Evolutionary conservation across 1,140 invertebrate genomes (phyloP), one percentile per base, ranked within the genome.

Genomic region (Scaptomyza pallida): DNA sequence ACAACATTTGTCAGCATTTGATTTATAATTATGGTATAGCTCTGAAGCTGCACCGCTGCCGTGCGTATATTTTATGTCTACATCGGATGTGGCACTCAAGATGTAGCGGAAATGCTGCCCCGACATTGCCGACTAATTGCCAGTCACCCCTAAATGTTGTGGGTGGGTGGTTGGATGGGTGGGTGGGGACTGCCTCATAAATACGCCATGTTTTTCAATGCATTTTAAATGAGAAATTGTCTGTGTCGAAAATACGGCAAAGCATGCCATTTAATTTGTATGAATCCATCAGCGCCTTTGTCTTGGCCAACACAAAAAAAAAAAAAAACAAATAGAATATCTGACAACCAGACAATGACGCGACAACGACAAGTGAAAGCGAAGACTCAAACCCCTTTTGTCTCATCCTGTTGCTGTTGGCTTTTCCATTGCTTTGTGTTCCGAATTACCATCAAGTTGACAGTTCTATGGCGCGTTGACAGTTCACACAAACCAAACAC

Each of bases 391-490:
- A 17, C 17, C 26, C 26, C 6, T 9, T 26, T 45, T 0, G 5
- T 23, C 62, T 59, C 52, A 56, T 72, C 48, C 61, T 44, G 26
- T 61, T 86, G 60, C 26, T 73, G 60, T 19, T 73, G 56, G 67
- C 69, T 89, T 89, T 30, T 89, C 75, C 86, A 78, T 68, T 68
- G 78, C 86, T 78, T 78, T 86, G 77, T 82, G 77, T 82, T 86
- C 74, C 81, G 61, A 89, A 89, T 82, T 86, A 80, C 80, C 86
- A 90, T 89, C 88, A 89, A 89, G 86, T 89, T 89, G 86, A 89
- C 86, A 90, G 86, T 89, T 89, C 88, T 89, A 86, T 89, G 88
- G 86, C 86, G 88, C 81, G 86, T 81, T 89, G 86, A 89, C 86
- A 89, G 81, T 88, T 89, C 81, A 48, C 85, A 75, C 71, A 86